These are phyloP conservation scores for Lepisosteus osseus DNA, from an alignment of 2,113 vertebrate genomes.

Conservation along the genomic window DNA sequence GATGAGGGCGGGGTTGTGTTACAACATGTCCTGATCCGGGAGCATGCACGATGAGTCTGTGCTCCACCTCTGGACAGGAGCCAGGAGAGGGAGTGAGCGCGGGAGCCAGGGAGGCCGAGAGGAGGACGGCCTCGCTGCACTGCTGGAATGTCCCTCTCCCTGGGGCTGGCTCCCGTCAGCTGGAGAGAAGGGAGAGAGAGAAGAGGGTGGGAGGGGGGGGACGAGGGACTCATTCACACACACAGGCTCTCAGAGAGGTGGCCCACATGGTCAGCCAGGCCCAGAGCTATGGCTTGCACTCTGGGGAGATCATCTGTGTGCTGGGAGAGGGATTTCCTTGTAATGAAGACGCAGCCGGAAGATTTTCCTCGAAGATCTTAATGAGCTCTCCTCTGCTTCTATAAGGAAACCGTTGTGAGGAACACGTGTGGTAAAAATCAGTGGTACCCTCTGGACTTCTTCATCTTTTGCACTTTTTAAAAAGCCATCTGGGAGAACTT, in stretches of 20 bases:
- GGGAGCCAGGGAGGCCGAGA: slow-evolving; percentile 13
- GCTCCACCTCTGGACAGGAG: slow-evolving; percentile 28
- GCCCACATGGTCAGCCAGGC: too few species aligned
- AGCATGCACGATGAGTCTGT: slow-evolving; percentile 9
- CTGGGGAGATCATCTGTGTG: too few species aligned
- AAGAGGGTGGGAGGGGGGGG: neutral
- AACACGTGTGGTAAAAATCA: too few species aligned
- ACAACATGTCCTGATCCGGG: slow-evolving; percentile 4
- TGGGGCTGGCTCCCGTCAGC: neutral
- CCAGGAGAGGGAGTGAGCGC: neutral
- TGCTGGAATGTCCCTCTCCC: neutral
- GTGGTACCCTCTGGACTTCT: too few species aligned
- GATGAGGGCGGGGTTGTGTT: slow-evolving; percentile 9
- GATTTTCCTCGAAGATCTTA: too few species aligned
- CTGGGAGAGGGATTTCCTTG: too few species aligned
- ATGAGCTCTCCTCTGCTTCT: too few species aligned
- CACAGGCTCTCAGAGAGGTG: slow-evolving; percentile 6
- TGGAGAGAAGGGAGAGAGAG: slow-evolving; percentile 2
- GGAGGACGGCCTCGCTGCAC: neutral
- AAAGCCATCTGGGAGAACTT: slow-evolving; percentile 41
- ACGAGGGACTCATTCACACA: slow-evolving; percentile 20
- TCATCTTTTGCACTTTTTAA: neutral
- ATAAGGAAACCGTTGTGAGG: too few species aligned
- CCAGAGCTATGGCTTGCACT: too few species aligned
- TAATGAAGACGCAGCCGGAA: too few species aligned